phyloP scores from a whole-genome alignment of 2,113 vertebrate genomes.

The Urocitellus parryii region DNA sequence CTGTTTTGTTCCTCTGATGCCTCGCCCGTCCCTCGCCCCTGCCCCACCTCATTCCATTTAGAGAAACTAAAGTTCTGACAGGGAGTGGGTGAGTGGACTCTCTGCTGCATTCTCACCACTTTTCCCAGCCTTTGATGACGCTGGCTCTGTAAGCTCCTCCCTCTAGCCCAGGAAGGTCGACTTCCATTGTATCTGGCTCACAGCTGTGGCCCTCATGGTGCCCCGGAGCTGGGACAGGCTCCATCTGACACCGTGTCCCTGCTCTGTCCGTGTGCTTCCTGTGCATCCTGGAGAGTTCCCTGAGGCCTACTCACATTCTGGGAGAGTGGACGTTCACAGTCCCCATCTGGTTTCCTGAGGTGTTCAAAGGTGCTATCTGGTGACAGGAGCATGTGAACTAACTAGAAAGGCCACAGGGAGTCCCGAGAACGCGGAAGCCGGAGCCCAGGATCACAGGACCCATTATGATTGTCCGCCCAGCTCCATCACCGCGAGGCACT shows the following conservation, averaged over 20 bases:
- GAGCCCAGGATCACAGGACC: no score
- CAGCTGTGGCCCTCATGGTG: no score
- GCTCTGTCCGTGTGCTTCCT: not conserved
- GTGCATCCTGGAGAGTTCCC: not conserved
- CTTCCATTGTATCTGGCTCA: not conserved
- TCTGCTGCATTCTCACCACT: not conserved
- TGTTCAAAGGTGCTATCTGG: not conserved
- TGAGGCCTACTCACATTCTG: not conserved
- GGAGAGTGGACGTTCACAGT: not conserved
- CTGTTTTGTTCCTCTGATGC: not conserved
- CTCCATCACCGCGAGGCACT: not conserved
- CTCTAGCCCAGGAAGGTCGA: not conserved
- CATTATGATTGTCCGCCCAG: no score
- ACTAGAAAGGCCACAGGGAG: not conserved
- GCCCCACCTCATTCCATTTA: not conserved
- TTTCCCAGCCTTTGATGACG: not conserved
- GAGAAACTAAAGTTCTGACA: not conserved
- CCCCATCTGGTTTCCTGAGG: not conserved
- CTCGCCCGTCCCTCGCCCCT: not conserved
- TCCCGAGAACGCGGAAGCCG: no score
- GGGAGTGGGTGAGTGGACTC: not conserved
- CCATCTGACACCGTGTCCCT: not conserved
- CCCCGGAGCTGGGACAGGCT: not conserved
- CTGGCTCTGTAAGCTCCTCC: not conserved
- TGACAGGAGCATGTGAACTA: not conserved